These are phyloP conservation scores for Hyperopisus bebe DNA, from an alignment of 2,113 vertebrate species.

Conservation along the genomic window DNA sequence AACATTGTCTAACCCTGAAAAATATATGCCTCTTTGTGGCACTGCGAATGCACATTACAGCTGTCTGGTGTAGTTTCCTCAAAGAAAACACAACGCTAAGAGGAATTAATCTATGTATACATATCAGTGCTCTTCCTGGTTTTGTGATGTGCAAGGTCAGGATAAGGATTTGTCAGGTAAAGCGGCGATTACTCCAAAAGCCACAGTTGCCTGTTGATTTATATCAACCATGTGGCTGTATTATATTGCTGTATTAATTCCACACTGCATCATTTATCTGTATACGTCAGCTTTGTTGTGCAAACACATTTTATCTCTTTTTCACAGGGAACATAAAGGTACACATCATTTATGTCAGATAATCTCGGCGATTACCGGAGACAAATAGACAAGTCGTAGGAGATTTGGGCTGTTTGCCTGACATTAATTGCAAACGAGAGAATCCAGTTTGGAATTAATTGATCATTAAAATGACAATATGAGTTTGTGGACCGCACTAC, in stretches of 20 bases:
- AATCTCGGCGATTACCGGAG: conserved; percentile 27
- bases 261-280: conserved; percentile 12
- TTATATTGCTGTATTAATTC: conserved; percentile 23
- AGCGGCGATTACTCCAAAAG: background rate
- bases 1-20: background rate
- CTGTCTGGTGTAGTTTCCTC: conserved; percentile 1
- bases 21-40: background rate
- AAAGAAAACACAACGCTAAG: background rate
- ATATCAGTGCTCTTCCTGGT: conserved; percentile 9
- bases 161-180: conserved; percentile 18
- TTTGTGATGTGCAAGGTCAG: conserved; percentile 11
- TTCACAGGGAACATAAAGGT: conserved; percentile 22
- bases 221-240: conserved; percentile 19
- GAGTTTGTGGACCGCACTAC: conserved; percentile 5
- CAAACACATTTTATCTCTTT: conserved; percentile 21
- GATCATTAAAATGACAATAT: conserved; percentile 24
- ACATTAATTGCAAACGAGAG: conserved; percentile 29
- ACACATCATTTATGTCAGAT: conserved; percentile 29
- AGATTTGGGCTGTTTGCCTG: conserved; percentile 26
- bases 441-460: conserved; percentile 24
- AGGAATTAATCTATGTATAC: conserved; percentile 7
- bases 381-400: conserved; percentile 28
- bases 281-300: conserved; percentile 22
- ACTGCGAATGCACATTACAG: background rate
- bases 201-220: conserved; percentile 22